These are phyloP conservation scores for Eulacestoma nigropectus DNA, from an alignment of 2,113 vertebrate genomes.

Conservation along the genomic window DNA sequence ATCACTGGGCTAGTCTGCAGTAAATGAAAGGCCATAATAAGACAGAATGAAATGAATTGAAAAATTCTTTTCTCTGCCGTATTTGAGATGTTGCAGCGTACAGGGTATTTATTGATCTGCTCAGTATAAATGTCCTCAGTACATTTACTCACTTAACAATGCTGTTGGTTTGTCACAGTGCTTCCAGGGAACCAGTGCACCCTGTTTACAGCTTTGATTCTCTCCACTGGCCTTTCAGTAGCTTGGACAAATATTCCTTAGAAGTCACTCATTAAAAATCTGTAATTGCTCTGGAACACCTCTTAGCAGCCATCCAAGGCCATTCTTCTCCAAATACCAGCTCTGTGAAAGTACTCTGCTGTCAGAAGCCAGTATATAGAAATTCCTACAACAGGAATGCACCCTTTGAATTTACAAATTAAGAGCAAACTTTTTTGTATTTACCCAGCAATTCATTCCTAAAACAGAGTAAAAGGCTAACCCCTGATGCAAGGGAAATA, in stretches of 20 bases:
- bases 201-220: background rate
- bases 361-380: background rate
- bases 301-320: background rate
- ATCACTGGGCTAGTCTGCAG: background rate
- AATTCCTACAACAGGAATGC: background rate
- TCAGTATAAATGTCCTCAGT: background rate
- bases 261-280: background rate
- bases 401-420: background rate
- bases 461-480: background rate
- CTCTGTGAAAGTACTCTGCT: background rate
- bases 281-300: background rate
- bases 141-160: background rate
- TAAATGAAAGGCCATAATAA: background rate
- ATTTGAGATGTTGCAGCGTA: background rate
- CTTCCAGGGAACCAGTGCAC: background rate
- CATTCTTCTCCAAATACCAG: background rate
- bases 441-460: background rate
- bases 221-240: background rate
- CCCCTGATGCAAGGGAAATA: background rate
- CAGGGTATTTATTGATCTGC: background rate
- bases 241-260: background rate
- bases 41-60: background rate
- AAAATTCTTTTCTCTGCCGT: fast-evolving
- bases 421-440: background rate
- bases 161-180: background rate